These are phyloP conservation scores for Orussus abietinus DNA, from an alignment of 1,140 invertebrate genomes.

Conservation along the genomic window DNA sequence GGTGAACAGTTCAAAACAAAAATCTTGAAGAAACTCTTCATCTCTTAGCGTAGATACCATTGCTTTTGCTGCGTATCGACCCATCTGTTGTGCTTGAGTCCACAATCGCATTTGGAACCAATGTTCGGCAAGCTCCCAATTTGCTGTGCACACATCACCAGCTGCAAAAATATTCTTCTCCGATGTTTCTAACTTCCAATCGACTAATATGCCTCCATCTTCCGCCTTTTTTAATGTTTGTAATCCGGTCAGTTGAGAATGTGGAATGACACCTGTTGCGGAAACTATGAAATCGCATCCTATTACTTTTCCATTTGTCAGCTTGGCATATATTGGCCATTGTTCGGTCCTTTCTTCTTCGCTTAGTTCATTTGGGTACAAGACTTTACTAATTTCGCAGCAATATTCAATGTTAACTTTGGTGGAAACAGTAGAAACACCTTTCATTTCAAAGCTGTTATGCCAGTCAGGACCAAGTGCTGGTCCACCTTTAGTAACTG, in stretches of 20 bases:
- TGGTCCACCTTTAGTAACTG: constrained; percentile 61
- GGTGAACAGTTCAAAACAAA: constrained; percentile 96
- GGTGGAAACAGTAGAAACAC: constrained; percentile 46
- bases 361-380: constrained; percentile 29
- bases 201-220: constrained; percentile 78
- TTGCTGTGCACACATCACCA: constrained; percentile 85
- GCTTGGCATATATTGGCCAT: constrained; percentile 70
- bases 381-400: constrained; percentile 63
- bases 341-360: constrained; percentile 33
- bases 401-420: constrained; percentile 62
- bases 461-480: constrained; percentile 97
- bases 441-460: constrained; percentile 63
- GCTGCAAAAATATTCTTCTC: constrained; percentile 83
- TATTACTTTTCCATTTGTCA: constrained; percentile 72
- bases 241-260: constrained; percentile 58
- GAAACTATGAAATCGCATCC: constrained; percentile 92
- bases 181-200: constrained; percentile 83
- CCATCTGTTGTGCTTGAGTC: constrained; percentile 98
- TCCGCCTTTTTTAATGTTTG: constrained; percentile 57
- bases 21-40: constrained; percentile 76
- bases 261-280: constrained; percentile 88
- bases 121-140: constrained; percentile 73
- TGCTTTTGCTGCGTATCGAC: constrained; percentile 84
- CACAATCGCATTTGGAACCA: constrained; percentile 98
- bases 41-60: constrained; percentile 69